A percentile compares a stretch with the other conserved stretches of the same genome.
Conservation (phyloP, 2,797 vertebrate genomes). For the Meda fulgida region DNA sequence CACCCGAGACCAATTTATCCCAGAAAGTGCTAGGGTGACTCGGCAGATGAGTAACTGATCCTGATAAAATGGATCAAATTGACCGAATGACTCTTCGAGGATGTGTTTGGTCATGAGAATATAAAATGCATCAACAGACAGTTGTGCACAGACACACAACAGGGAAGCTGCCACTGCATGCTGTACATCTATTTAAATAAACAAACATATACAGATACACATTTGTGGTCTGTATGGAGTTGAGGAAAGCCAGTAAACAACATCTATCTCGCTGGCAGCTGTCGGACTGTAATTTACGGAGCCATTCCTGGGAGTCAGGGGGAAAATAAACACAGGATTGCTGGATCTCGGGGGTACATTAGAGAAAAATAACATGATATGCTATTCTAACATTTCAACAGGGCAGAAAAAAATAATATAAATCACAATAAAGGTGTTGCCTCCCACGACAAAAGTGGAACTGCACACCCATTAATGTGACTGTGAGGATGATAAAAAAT, state of each 20-base stretch:
- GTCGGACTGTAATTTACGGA: not conserved
- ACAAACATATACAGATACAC: conserved; percentile 3
- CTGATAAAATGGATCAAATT: conserved; percentile 36
- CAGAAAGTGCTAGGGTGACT: conserved; percentile 36
- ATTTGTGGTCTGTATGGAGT: not conserved
- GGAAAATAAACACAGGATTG: not conserved
- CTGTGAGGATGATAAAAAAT: not conserved
- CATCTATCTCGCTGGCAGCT: conserved; percentile 11
- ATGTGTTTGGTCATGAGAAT: conserved; percentile 40
- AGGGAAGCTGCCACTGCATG: not conserved
- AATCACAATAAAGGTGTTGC: not conserved
- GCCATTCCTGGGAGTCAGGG: not conserved
- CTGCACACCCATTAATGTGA: not conserved
- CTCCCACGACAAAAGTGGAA: not conserved
- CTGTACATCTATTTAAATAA: not conserved
- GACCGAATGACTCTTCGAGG: conserved; percentile 8
- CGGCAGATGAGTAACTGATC: conserved; percentile 45
- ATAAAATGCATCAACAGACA: conserved; percentile 18
- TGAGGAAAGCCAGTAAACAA: not conserved
- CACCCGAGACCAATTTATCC: conserved; percentile 27
- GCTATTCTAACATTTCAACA: not conserved
- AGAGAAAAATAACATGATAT: not conserved
- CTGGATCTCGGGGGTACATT: not conserved
- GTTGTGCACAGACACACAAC: not conserved
- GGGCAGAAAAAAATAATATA: not conserved